phyloP scores from a whole-genome alignment of 2,797 vertebrate species.

The Gephyroberyx darwinii region DNA sequence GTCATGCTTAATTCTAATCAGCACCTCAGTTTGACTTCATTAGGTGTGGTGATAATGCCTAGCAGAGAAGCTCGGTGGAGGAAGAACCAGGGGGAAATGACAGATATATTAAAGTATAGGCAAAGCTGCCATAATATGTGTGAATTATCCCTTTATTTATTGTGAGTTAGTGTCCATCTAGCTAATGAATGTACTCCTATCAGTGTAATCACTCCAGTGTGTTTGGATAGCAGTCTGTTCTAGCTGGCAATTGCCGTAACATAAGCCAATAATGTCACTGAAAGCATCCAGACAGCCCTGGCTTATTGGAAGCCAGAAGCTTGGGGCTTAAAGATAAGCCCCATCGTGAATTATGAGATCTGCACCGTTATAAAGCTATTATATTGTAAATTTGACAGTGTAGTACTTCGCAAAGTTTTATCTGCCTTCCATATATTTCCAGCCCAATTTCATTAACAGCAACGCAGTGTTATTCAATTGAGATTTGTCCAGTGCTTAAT shows the following conservation, averaged over 20 bases:
- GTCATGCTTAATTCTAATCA: constrained; percentile 33
- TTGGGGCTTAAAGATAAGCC: background rate
- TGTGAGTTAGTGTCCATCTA: background rate
- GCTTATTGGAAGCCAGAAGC: background rate
- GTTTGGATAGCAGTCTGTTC: background rate
- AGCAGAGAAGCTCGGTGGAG: background rate
- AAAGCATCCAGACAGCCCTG: background rate
- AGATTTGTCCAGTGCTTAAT: constrained; percentile 8
- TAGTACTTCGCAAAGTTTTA: background rate
- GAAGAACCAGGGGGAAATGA: background rate
- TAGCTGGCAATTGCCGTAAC: background rate
- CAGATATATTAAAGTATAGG: constrained; percentile 8
- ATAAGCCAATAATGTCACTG: background rate
- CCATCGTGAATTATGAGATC: background rate
- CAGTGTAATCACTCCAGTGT: background rate
- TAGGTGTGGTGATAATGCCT: constrained; percentile 9
- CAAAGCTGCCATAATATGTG: background rate
- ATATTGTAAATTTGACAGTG: background rate
- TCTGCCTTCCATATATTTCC: background rate
- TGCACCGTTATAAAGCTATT: background rate
- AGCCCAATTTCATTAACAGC: background rate
- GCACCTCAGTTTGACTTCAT: constrained; percentile 22
- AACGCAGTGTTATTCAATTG: no score
- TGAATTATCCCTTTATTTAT: constrained; percentile 11
- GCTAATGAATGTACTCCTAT: constrained; percentile 5